Evolutionary conservation across 2,888 invertebrate genomes (phyloP), one percentile per base, ranked within the genome.

Genomic region (Phyllotreta cruciferae): DNA sequence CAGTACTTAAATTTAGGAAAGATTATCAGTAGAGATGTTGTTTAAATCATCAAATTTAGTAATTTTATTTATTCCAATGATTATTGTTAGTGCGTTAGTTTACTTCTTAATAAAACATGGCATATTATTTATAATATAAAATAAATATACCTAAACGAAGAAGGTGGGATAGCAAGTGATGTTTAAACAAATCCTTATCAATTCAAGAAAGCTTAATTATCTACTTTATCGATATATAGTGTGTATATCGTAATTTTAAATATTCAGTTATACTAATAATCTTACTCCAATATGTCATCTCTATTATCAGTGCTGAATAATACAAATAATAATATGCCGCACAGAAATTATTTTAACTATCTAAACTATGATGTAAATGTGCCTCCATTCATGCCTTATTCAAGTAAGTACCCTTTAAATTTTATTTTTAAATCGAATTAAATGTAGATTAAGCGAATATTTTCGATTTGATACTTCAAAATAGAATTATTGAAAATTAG

Each of bases 221-320:
- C 77, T 78, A 71, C 75, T 74, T 77, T 70, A 70, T 71, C 71
- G 70, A 74, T 73, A 78, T 44, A 75, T 75, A 79, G 78, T 78
- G 77, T 77, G 77, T 79, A 79, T 77, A 78, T 74, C 71, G 73
- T 73, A 73, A 60, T 78, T 79, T 80, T 79, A 79, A 79, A 80
- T 80, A 81, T 79, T 80, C 79, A 80, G 78, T 79, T 74, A 74
- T 76, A 73, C 70, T 73, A 74, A 75, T 73, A 74, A 74, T 14
- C 34, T 50, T 50, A 49, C 75, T 71, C 71, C 78, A 78, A 76
- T 74, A 80, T 80, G 80, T 78, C 78, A 78, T 77, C 78, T 72
- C 73, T 79, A 71, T 66, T 79, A 72, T 73, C 77, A 42, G 67
- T 66, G 41, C 62, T 65, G 50, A 58, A 60, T 58, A 71, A 62